Base-by-base conservation (phyloP, 2,888 invertebrate genomes). In the Pantelozetes paolii region DNA sequence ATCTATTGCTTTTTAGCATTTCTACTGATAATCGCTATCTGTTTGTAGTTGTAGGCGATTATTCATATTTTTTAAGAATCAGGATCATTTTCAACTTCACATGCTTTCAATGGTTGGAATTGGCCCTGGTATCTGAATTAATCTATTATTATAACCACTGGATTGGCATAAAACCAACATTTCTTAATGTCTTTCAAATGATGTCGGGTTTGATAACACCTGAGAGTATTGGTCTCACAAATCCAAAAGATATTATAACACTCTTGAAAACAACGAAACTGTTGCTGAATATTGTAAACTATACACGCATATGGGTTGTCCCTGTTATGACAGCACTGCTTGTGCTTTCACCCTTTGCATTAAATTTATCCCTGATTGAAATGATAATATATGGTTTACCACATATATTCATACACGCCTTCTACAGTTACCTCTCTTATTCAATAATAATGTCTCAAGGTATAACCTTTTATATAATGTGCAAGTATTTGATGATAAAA, bases 181-280 rank as follows among this genome's bases (percentile, higher is more conserved):
- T 57, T 28, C 57, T 57, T 57, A 5, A 15, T 2, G 28, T 57
- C 2, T 57, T 57, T 13, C 28, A 57, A 57, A 57, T 57, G 57
- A 57, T 57, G 11, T 28, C 57, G 30, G 57, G 57, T 57, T 57
- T 57, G 57, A 13, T 57, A 15, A 3, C 26, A 28, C 57, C 57
- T 8, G 11, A 15, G 15, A 57, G 28, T 28, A 15, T 57, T 28
- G 57, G 28, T 15, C 28, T 57, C 9, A 28, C 11, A 30, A 15
- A 57, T 28, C 13, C 26, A 26, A 23, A 26, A 11, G 28, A 57
- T 1, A 30, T 57, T 20, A 50, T 5, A 50, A 50, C n/a, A 20
- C 20, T 50, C 2, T 9, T 50, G 20, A 20, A n/a, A 50, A n/a
- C 20, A 1, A n/a, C 50, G n/a, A 18, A 8, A 50, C n/a, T 20